Evolutionary conservation across 2,113 vertebrate genomes (phyloP), one percentile per base, ranked within the genome.

Genomic region (Gobio gobio): DNA sequence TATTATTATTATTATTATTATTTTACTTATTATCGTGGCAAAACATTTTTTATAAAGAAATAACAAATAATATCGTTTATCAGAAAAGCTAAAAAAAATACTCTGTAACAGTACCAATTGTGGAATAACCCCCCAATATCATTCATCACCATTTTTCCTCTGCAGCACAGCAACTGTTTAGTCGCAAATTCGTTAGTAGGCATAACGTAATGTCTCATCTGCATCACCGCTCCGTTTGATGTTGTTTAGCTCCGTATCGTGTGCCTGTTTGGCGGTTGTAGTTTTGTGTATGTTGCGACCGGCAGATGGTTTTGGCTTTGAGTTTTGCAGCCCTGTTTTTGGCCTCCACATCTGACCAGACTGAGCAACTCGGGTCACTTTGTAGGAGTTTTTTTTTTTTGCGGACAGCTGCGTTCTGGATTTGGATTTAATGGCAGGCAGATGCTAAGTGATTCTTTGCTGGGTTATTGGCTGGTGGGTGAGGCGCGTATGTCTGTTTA

Each of bases 331-430:
- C 20, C 86, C 66, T 86, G 87, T 64, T 83, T 81, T 81, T 84
- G 81, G 59, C 74, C 43, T 58, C 22, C 61, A 49, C 81, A 78
- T 74, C 64, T 84, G 72, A 86, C 64, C 70, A 45, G 33, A 64
- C 77, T 78, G 72, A 86, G 79, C 73, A 82, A 84, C 47, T 54
- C 13, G 90, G 92, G 89, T 92, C 89, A 91, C 88, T 92, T 91
- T 91, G 40, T 78, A 18, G 89, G 85, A 86, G 91, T 92, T 51
- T 51, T 51, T 51, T 94, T 91, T 91, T 93, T 76, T 76, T 76
- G 91, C 91, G 89, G 93, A 94, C 93, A 94, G 93, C 92, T 94
- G 93, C 90, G 88, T 89, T 87, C 91, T 92, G 92, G 85, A 88
- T 88, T 90, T 88, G 93, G 91, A 93, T 93, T 93, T 92, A 92